These are phyloP conservation scores for Ictidomys tridecemlineatus DNA, from an alignment of 2,113 vertebrate genomes.

Conservation along the genomic window DNA sequence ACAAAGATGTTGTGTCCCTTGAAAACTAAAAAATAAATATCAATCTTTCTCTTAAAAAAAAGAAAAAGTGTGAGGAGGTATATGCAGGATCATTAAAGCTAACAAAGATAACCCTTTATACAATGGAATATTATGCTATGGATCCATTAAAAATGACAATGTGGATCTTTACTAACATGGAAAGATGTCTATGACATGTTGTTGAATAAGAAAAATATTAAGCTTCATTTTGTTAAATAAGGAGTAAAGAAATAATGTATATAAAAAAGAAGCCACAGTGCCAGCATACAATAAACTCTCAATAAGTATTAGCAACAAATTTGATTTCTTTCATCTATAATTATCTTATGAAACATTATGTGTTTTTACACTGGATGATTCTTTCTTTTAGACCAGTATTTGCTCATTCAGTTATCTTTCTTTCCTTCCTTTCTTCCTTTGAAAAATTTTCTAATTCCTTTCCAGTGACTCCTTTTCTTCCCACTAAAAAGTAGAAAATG, in stretches of 20 bases:
- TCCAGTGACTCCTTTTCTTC: neutral
- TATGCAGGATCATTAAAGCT: neutral
- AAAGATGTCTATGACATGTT: neutral
- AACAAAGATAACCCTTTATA: neutral
- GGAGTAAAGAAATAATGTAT: constrained; percentile 51
- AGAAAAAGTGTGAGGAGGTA: neutral
- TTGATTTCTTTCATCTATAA: constrained; percentile 29
- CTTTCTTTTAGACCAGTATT: constrained; percentile 35
- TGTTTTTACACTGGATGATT: constrained; percentile 43
- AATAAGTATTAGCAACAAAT: constrained; percentile 39
- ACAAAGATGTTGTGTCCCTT: no score
- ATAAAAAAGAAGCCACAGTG: constrained; percentile 26
- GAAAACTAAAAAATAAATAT: no score
- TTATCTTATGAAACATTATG: neutral
- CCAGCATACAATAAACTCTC: constrained; percentile 15
- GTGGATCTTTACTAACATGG: neutral
- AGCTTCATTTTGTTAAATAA: neutral
- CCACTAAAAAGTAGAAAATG: neutral
- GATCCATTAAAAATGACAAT: neutral
- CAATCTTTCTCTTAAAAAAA: no score
- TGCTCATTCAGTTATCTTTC: neutral
- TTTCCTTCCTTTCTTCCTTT: neutral
- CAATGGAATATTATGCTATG: neutral
- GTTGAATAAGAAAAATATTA: neutral
- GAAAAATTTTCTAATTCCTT: constrained; percentile 53